These are phyloP conservation scores for Coelinius sp. DNA, from an alignment of 2,888 invertebrate species.

Conservation along the genomic window DNA sequence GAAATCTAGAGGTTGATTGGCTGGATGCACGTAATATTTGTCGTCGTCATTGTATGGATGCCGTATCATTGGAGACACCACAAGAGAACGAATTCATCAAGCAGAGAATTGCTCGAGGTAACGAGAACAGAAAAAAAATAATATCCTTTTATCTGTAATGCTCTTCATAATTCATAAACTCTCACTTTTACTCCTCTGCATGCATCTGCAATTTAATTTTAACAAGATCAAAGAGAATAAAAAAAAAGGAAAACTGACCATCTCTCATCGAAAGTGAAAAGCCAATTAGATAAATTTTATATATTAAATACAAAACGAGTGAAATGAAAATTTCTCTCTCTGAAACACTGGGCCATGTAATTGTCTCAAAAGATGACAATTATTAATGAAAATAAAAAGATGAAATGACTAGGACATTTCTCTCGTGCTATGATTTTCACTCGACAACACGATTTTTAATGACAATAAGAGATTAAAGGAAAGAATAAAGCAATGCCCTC, in stretches of 20 bases:
- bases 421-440: conserved; percentile 39
- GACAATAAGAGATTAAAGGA: conserved; percentile 15
- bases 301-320: no score
- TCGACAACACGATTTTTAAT: conserved; percentile 38
- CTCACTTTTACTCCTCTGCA: background rate
- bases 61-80: conserved; percentile 90
- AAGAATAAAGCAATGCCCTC: conserved; percentile 34
- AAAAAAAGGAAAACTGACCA: background rate
- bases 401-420: conserved; percentile 31
- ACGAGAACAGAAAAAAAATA: conserved; percentile 53
- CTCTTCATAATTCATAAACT: conserved; percentile 1
- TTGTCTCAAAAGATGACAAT: background rate
- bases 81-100: conserved; percentile 93
- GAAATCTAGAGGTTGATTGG: conserved; percentile 90
- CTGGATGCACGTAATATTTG: conserved; percentile 92
- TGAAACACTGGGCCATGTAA: conserved; percentile 22
- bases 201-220: background rate
- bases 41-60: conserved; percentile 94
- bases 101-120: conserved; percentile 86
- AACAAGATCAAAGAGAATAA: background rate
- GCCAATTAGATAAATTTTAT: no score
- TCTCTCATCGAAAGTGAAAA: conserved; percentile 19
- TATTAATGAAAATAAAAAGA: conserved; percentile 13
- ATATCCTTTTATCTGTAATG: no score
- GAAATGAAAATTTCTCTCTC: conserved; percentile 22